These are phyloP conservation scores for Drosophila subpulchrella DNA, from an alignment of 1,140 invertebrate genomes.

Conservation along the genomic window DNA sequence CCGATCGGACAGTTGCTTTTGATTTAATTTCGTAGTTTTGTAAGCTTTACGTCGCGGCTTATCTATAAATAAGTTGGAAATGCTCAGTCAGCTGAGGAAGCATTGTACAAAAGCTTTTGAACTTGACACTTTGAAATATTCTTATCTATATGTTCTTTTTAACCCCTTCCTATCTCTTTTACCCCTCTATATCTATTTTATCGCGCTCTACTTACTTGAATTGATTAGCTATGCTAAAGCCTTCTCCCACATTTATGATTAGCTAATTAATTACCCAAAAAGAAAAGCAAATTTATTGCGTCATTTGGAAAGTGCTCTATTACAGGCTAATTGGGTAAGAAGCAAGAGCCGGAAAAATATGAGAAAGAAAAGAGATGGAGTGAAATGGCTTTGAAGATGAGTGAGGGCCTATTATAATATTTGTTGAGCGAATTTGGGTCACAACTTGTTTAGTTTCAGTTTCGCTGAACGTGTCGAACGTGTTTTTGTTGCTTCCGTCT, in stretches of 20 bases:
- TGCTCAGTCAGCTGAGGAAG: slow-evolving; percentile 33
- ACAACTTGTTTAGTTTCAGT: slow-evolving; percentile 57
- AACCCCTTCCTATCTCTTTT: background rate
- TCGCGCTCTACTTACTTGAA: slow-evolving; percentile 1
- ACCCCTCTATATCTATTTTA: slow-evolving; percentile 1
- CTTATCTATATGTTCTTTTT: background rate
- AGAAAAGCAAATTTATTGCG: slow-evolving; percentile 38
- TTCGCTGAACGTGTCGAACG: slow-evolving; percentile 69
- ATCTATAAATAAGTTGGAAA: slow-evolving; percentile 44
- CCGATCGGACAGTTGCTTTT: slow-evolving; percentile 6
- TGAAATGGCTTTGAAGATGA: slow-evolving; percentile 12
- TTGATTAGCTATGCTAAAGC: slow-evolving; percentile 22
- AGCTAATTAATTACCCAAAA: slow-evolving; percentile 56
- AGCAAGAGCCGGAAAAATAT: slow-evolving; percentile 54
- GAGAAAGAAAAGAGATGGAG: slow-evolving; percentile 7
- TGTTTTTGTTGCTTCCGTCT: slow-evolving; percentile 34
- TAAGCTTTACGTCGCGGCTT: slow-evolving; percentile 6
- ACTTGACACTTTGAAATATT: slow-evolving; percentile 36
- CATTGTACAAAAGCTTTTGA: slow-evolving; percentile 26
- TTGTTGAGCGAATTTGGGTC: slow-evolving; percentile 73
- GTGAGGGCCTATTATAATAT: slow-evolving; percentile 59
- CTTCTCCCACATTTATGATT: slow-evolving; percentile 55
- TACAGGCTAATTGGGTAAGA: slow-evolving; percentile 65
- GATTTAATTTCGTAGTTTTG: slow-evolving; percentile 31
- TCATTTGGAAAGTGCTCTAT: slow-evolving; percentile 64